Evolutionary conservation across 1,140 invertebrate genomes (phyloP).

Genomic region (Helicoverpa zea): DNA sequence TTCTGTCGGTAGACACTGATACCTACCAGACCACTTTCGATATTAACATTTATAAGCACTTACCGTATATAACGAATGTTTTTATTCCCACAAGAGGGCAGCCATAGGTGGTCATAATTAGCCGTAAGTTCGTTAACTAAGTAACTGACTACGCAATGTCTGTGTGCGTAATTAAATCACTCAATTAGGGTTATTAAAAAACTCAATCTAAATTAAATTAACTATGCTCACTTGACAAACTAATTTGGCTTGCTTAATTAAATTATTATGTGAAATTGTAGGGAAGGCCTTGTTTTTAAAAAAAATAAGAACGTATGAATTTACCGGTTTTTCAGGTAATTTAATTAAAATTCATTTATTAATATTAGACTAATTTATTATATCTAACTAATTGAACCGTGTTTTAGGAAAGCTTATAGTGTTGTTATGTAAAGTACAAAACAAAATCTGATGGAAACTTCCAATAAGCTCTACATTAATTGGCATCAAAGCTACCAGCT

Average conservation of each 20-base stretch:
- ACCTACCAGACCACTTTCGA: background rate
- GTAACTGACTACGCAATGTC: conserved; percentile 37
- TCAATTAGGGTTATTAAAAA: conserved; percentile 66
- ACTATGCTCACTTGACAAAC: conserved; percentile 56
- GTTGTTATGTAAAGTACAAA: background rate
- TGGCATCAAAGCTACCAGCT: conserved; percentile 45
- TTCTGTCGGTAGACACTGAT: background rate
- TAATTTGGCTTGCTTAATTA: conserved; percentile 61
- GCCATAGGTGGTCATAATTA: conserved; percentile 43
- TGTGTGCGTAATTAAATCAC: conserved; percentile 57
- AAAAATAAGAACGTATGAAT: conserved; percentile 23
- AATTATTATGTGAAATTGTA: conserved; percentile 57
- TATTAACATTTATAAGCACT: conserved; percentile 38
- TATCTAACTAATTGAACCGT: background rate
- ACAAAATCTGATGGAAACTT: conserved; percentile 43
- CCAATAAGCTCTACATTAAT: conserved; percentile 42
- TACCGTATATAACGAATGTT: conserved; percentile 19
- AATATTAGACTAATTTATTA: background rate
- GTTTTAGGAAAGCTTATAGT: background rate
- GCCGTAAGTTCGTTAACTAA: conserved; percentile 36
- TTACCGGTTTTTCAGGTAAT: background rate
- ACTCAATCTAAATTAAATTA: conserved; percentile 57
- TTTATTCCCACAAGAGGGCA: conserved; percentile 27
- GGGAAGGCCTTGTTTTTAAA: conserved; percentile 9
- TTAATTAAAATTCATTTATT: background rate